Evolutionary conservation across 2,888 invertebrate genomes (phyloP), one percentile per base, ranked within the genome.

Genomic region (Harpalus rubripes): DNA sequence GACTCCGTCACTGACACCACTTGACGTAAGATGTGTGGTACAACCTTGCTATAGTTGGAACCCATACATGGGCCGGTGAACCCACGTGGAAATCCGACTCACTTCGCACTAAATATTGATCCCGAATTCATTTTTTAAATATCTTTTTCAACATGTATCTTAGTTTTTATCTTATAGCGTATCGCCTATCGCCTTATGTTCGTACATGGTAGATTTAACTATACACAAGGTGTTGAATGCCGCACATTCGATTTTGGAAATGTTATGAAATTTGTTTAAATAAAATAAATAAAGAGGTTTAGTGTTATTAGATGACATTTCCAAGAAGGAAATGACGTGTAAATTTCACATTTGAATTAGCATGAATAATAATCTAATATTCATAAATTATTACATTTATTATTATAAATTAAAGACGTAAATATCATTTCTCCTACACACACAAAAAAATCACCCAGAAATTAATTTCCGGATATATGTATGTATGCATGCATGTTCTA

Each of bases 81-180:
- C 68, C 68, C 72, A 74, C 72, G 44, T 74, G 52, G 52, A 74
- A 41, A 44, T 74, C 41, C 44, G n/a, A 68, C 39, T 10, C 41
- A 44, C 72, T 32, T 8, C 41, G 12, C 41, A 74, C 72, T 44
- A 74, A 74, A 74, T 74, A 74, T 74, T 26, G 72, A 41, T 74
- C 44, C 22, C 72, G 41, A 74, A 74, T 74, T 68, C 68, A 68
- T 12, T 7, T 68, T 52, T 52, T 32, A 32, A 32, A 32, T 52
- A 6, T 52, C 2, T 52, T 12, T 52, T 52, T 52, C 12, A 52
- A 52, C 44, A 52, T 10, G 8, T 10, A 12, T 10, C 7, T 52
- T 52, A 8, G 10, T 52, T 32, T 32, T 32, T 32, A 32, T 32
- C 32, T 32, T 32, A 32, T 32, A 5, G 32, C 5, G 5, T 5